Evolutionary conservation across 2,888 invertebrate genomes (phyloP), one percentile per base, ranked within the genome.

Genomic region (Agrotis segetum): DNA sequence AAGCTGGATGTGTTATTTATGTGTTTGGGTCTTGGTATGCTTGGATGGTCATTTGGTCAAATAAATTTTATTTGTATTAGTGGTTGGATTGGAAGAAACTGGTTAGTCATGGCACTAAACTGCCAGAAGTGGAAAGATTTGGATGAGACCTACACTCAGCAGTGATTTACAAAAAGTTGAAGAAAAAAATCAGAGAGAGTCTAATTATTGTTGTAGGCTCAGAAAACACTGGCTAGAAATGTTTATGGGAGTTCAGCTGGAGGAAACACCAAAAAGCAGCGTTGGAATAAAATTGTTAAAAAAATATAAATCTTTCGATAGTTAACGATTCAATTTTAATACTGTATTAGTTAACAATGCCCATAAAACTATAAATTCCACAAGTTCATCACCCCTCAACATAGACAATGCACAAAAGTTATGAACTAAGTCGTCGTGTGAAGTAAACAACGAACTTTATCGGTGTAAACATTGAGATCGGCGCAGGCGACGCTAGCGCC

Each of bases 361-460:
- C 40, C 40, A 68, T 67, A 55, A 81, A 70, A 61, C 49, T 53
- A 77, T 74, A 78, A 61, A 70, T 61, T 68, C 53, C 44, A 16
- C 52, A 74, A 75, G 83, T 81, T 81, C 79, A 86, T 81, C 72
- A 84, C 63, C 82, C 66, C n/a, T 71, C 69, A 78, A 71, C 64
- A 85, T 86, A 81, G 85, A 85, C 84, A 80, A 82, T 84, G 69
- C 76, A 84, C 74, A 74, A 83, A 77, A 83, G 73, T 78, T 81
- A 84, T 86, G 79, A 83, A 77, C 77, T 75, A 76, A 84, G 85
- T 82, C 82, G 82, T 76, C 86, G 83, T 87, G 87, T 87, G 88
- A 89, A 88, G 86, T 91, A 90, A 91, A 90, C 89, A 90, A 88
- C 85, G 68, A 79, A 87, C 74, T 81, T 81, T 83, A 85, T 67